These are phyloP conservation scores for Anticlea derivata DNA, from an alignment of 2,888 invertebrate genomes.

Conservation along the genomic window DNA sequence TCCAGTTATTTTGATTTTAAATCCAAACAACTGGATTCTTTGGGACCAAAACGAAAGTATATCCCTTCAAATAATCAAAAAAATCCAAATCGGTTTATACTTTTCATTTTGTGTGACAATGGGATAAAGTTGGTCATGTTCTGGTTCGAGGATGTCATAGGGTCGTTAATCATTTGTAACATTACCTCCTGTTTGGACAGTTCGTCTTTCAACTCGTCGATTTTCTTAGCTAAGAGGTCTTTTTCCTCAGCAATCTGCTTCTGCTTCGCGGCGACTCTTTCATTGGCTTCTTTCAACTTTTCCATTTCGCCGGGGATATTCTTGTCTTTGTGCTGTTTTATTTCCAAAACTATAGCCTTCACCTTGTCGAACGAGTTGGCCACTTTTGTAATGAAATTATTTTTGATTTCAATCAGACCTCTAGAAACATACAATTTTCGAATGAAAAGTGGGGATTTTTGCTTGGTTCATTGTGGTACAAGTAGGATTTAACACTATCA, in stretches of 20 bases:
- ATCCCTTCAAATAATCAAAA: no score
- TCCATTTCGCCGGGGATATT: constrained; percentile 82
- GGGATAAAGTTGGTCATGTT: no score
- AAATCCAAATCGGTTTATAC: no score
- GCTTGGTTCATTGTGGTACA: no score
- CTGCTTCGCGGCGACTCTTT: constrained; percentile 73
- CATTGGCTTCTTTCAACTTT: constrained; percentile 75
- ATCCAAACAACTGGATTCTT: no score
- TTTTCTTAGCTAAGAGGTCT: constrained; percentile 71
- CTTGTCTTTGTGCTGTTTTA: constrained; percentile 80
- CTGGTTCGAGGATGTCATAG: no score
- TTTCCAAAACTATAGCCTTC: constrained; percentile 78
- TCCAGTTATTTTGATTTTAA: no score
- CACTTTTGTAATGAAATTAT: constrained; percentile 67
- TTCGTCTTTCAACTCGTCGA: constrained; percentile 83
- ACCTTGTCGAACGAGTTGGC: constrained; percentile 78
- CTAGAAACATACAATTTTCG: constrained; percentile 39
- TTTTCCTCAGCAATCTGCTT: constrained; percentile 73
- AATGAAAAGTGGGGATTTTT: background rate
- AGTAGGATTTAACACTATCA: no score
- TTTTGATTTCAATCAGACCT: constrained; percentile 67
- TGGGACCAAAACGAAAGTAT: no score
- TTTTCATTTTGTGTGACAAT: no score
- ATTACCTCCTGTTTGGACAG: constrained; percentile 83
- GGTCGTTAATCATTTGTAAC: no score